Conservation (phyloP, 1,140 invertebrate species). For the Solen grandis region DNA sequence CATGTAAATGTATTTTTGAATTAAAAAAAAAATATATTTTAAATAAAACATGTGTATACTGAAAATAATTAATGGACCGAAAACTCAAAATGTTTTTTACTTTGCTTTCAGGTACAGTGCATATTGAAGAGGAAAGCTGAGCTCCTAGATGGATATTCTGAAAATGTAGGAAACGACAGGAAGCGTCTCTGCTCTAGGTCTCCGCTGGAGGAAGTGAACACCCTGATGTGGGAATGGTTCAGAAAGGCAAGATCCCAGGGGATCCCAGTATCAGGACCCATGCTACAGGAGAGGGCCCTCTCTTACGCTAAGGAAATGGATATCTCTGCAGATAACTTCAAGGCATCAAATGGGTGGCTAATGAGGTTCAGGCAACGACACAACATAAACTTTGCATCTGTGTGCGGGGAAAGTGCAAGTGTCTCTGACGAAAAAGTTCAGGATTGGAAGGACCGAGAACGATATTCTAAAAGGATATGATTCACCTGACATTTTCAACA, state of each 20-base stretch:
- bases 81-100: not conserved
- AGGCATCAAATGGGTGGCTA: not conserved
- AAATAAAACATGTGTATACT: not conserved
- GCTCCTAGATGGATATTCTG: slow-evolving; percentile 1
- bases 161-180: not conserved
- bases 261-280: not conserved
- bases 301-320: not conserved
- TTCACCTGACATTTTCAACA: not conserved
- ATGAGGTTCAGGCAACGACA: not conserved
- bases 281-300: not conserved
- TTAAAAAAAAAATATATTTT: not conserved
- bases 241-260: not conserved
- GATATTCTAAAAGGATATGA: not conserved
- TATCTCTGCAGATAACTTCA: not conserved
- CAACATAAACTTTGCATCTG: not conserved
- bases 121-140: slow-evolving; percentile 24
- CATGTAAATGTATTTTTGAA: not conserved
- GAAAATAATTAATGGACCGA: not conserved
- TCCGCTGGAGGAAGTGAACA: not conserved
- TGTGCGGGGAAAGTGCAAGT: slow-evolving; percentile 8
- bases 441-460: not conserved
- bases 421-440: not conserved
- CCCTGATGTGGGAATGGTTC: slow-evolving; percentile 10
- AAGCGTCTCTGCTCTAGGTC: slow-evolving; percentile 16
- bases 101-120: slow-evolving; percentile 7